Evolutionary conservation across 2,888 invertebrate species (phyloP).

Genomic region (Trichogramma dendrolimi): DNA sequence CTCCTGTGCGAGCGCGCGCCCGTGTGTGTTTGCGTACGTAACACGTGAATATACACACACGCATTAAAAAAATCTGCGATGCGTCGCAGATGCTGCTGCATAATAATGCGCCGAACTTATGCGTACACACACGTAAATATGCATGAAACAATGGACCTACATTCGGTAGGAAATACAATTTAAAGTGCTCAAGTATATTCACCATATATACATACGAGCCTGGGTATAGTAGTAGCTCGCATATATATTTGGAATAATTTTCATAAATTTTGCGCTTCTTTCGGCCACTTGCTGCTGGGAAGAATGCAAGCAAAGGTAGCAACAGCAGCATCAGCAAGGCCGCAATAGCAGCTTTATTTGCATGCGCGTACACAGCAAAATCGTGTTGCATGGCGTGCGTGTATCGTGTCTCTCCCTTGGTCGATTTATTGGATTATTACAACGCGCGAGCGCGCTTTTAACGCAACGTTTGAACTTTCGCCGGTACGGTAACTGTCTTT

Average conservation of each 20-base stretch:
- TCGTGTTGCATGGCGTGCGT: neutral
- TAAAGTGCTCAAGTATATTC: conserved; percentile 18
- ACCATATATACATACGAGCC: conserved; percentile 4
- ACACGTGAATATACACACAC: no score
- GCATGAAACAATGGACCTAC: conserved; percentile 11
- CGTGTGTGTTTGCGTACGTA: no score
- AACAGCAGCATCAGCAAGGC: neutral
- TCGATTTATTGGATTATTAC: conserved; percentile 45
- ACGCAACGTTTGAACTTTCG: conserved; percentile 21
- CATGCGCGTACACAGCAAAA: neutral
- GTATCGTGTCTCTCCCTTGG: conserved; percentile 12
- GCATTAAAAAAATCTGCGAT: conserved; percentile 6
- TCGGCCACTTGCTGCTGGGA: conserved; percentile 41
- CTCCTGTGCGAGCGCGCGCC: conserved; percentile 1
- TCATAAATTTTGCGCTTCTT: conserved; percentile 23
- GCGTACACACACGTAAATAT: conserved; percentile 8
- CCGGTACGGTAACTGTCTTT: conserved; percentile 25
- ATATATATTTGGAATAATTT: conserved; percentile 7
- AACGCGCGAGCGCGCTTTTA: neutral
- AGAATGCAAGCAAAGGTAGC: conserved; percentile 25
- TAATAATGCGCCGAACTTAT: neutral
- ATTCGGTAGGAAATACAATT: conserved; percentile 31
- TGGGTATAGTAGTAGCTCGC: conserved; percentile 1
- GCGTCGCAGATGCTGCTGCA: neutral
- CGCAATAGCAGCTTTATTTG: no score